phyloP scores from a whole-genome alignment of 2,797 vertebrate species.

The Euthynnus affinis region DNA sequence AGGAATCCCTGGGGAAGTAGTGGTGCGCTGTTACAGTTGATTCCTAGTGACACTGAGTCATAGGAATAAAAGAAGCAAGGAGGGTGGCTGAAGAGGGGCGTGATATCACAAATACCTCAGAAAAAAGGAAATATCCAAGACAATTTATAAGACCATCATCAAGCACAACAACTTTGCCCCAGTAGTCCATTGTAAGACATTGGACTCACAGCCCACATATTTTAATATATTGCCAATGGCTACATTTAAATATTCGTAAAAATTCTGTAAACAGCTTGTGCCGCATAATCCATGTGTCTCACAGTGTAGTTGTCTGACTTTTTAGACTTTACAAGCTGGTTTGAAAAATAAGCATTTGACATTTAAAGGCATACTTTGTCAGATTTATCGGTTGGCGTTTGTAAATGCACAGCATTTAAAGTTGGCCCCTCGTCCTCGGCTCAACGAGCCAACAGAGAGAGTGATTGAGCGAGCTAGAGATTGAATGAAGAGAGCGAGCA shows the following conservation, averaged over 20 bases:
- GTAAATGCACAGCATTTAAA: no score
- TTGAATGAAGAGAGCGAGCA: no score
- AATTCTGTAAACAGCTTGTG: slow-evolving; percentile 11
- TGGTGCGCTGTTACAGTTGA: slow-evolving; percentile 44
- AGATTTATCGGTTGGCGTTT: background rate
- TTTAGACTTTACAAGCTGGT: slow-evolving; percentile 35
- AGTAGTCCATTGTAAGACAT: background rate
- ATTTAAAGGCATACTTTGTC: slow-evolving; percentile 48
- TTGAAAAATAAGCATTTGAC: slow-evolving; percentile 68
- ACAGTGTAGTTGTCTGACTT: slow-evolving; percentile 27
- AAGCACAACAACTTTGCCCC: background rate
- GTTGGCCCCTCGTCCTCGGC: no score
- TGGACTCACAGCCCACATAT: background rate
- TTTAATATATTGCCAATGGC: background rate
- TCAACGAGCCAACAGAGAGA: no score
- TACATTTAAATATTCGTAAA: slow-evolving; percentile 27
- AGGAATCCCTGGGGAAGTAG: slow-evolving; percentile 42
- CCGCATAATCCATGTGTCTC: slow-evolving; percentile 5
- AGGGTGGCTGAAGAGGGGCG: slow-evolving; percentile 32
- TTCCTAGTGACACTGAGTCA: slow-evolving; percentile 61
- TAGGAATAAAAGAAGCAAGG: slow-evolving; percentile 44
- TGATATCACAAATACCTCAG: background rate
- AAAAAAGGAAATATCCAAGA: background rate
- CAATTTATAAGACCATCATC: background rate
- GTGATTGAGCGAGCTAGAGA: no score